Evolutionary conservation across 2,888 invertebrate genomes (phyloP).

Genomic region (Drosophila stalkeri): DNA sequence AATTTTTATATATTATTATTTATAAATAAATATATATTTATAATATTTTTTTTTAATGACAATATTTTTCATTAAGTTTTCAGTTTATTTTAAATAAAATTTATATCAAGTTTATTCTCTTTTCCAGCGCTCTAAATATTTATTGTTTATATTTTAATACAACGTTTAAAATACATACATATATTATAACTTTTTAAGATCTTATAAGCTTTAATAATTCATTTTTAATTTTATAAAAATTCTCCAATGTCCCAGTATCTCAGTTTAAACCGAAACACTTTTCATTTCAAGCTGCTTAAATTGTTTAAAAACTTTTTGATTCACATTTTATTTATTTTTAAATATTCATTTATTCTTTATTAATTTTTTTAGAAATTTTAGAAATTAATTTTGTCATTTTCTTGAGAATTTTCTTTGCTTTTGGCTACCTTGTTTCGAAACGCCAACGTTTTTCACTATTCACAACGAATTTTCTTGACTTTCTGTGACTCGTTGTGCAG

Average conservation of each 20-base stretch:
- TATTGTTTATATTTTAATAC: neutral
- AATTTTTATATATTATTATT: no score
- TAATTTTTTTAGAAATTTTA: neutral
- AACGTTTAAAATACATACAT: neutral
- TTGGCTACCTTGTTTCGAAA: constrained; percentile 31
- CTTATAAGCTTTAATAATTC: neutral
- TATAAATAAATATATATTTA: no score
- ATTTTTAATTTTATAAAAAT: neutral
- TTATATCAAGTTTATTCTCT: neutral
- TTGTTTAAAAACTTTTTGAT: neutral
- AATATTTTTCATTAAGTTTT: no score
- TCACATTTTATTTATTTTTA: neutral
- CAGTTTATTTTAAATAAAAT: no score
- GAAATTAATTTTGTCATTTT: constrained; percentile 11
- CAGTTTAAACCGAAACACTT: no score
- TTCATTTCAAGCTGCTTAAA: neutral
- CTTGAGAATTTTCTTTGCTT: neutral
- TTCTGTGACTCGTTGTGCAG: constrained; percentile 19
- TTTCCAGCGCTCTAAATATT: neutral
- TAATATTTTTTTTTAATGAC: no score
- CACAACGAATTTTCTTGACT: constrained; percentile 24
- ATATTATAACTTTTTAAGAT: neutral
- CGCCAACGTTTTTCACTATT: constrained; percentile 29
- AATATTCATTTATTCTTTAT: neutral
- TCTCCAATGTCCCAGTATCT: neutral